These are phyloP conservation scores for Malurus leucopterus DNA, from an alignment of 2,797 vertebrate genomes.

Conservation along the genomic window DNA sequence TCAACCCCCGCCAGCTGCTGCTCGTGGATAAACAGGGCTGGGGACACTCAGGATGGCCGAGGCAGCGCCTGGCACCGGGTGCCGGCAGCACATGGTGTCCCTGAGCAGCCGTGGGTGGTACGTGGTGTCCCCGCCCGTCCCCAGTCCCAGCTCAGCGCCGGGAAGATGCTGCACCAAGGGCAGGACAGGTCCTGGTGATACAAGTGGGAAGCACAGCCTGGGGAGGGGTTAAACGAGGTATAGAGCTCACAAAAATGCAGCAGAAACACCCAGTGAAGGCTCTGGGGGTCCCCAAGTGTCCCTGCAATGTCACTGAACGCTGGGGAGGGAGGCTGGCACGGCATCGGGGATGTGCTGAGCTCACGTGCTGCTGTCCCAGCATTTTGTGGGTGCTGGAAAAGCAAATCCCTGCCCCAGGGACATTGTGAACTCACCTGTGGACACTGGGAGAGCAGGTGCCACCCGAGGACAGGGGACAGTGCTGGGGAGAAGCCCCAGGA, in stretches of 20 bases:
- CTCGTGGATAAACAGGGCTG: neutral
- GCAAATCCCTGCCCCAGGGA: neutral
- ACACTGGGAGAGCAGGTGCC: neutral
- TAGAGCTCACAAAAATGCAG: neutral
- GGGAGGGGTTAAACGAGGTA: neutral
- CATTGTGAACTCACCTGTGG: neutral
- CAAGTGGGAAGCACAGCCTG: neutral
- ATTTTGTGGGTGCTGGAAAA: neutral
- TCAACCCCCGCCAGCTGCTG: neutral
- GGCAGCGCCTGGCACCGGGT: neutral
- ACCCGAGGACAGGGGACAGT: neutral
- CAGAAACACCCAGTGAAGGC: neutral
- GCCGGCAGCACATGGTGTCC: neutral
- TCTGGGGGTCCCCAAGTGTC: fast-evolving
- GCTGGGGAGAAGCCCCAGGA: neutral
- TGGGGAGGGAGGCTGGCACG: neutral
- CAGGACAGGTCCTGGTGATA: neutral
- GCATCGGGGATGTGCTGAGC: neutral
- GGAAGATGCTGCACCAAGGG: neutral
- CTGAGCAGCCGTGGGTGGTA: neutral
- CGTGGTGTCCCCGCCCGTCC: neutral
- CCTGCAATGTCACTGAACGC: fast-evolving
- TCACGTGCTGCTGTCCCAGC: neutral
- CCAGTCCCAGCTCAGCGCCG: fast-evolving
- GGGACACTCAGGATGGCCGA: neutral